A percentile compares a stretch with the other conserved stretches of the same genome.
These are phyloP conservation scores for Didymodactylos carnosus DNA, from an alignment of 2,888 invertebrate species.

Conservation along the genomic window DNA sequence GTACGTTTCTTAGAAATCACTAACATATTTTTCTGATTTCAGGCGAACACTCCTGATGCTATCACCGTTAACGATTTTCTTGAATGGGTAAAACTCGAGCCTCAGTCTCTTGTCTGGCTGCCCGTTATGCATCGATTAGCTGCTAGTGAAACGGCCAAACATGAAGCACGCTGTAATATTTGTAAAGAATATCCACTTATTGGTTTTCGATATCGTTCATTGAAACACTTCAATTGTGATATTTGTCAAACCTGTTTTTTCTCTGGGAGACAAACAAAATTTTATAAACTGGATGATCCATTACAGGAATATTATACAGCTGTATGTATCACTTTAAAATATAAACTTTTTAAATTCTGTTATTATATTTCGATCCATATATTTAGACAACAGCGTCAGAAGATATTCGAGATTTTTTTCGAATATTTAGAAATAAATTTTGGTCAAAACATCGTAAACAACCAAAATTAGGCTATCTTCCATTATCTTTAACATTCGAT, in stretches of 20 bases:
- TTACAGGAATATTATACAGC: constrained; percentile 88
- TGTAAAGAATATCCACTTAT: constrained; percentile 95
- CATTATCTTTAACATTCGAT: not conserved
- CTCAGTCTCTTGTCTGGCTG: constrained; percentile 94
- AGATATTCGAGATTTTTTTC: constrained; percentile 88
- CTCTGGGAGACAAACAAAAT: constrained; percentile 81
- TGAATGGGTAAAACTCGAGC: constrained; percentile 88
- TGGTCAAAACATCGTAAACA: constrained; percentile 51
- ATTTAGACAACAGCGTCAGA: constrained; percentile 82
- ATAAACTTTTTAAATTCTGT: not conserved
- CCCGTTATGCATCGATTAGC: constrained; percentile 86
- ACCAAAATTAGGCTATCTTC: constrained; percentile 12
- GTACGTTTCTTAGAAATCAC: not conserved
- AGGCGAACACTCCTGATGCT: not conserved
- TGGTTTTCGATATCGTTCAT: constrained; percentile 84
- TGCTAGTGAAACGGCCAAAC: constrained; percentile 77
- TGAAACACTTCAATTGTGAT: constrained; percentile 97
- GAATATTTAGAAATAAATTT: constrained; percentile 87
- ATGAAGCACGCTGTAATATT: constrained; percentile 95
- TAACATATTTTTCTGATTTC: no score
- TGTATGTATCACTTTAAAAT: constrained; percentile 21
- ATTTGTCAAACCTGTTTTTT: constrained; percentile 99
- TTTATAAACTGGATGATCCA: constrained; percentile 84
- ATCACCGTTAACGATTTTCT: constrained; percentile 44
- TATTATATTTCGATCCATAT: constrained; percentile 6